Evolutionary conservation across 1,140 invertebrate genomes (phyloP), one percentile per base, ranked within the genome.

Genomic region (Odontomachus brunneus): DNA sequence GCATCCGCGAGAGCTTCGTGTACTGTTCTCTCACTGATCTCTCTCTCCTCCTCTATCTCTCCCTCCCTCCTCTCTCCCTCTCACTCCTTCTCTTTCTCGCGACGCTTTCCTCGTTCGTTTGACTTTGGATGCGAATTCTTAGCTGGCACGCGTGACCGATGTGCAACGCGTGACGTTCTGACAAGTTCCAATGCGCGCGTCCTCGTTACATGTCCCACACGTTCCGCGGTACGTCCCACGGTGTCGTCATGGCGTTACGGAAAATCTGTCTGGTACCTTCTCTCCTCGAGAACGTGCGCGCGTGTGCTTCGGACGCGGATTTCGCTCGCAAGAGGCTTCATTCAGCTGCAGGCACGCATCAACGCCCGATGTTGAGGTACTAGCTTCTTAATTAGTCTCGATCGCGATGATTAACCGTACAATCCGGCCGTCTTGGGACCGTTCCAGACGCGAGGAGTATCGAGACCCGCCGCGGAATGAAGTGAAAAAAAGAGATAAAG

Each of bases 111-210:
- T 82, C 78, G 67, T 74, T 60, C 55, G 57, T 53, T 82, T 74
- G 78, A 73, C 19, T 82, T 51, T 49, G 69, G 17, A 62, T 55
- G 67, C 84, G 67, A 80, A 87, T 87, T 87, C 85, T 62, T 87
- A 72, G 85, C 53, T 87, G 86, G 85, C 86, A 87, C 81, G 85
- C 67, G 85, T 87, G 86, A 87, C 85, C 84, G 85, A 87, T 86
- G 84, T 51, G 80, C 82, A 51, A 87, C 80, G 84, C 72, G 80
- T 51, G 71, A 72, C 66, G 72, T 86, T 86, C 84, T 76, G 81
- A 65, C 38, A 60, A 78, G 81, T 26, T 67, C 29, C 83, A 53
- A 81, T 71, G 75, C 49, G 15, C 44, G 48, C 33, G 29, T 60
- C 60, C 57, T 87, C 84, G 84, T 76, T 81, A 87, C 67, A 86